These are phyloP conservation scores for Lycia hirtaria DNA, from an alignment of 2,888 invertebrate genomes.

Conservation along the genomic window DNA sequence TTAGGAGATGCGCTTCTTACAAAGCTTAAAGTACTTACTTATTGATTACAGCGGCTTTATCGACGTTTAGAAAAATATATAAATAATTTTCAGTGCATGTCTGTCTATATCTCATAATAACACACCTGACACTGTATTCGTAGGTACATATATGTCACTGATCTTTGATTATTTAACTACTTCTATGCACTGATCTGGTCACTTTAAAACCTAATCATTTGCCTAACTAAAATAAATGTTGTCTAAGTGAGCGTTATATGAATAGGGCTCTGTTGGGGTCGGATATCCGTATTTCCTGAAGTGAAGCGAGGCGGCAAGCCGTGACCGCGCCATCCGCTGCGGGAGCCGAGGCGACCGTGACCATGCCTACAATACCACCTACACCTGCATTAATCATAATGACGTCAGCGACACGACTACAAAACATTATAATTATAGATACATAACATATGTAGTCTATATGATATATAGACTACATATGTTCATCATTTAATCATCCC, in stretches of 20 bases:
- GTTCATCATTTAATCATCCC: too few relatives aligned
- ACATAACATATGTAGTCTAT: too few relatives aligned
- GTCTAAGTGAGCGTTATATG: conserved; percentile 29
- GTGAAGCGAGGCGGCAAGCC: conserved; percentile 66
- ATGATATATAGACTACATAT: too few relatives aligned
- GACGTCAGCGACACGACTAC: conserved; percentile 48
- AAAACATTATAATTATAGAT: not conserved
- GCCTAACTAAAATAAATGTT: conserved; percentile 11
- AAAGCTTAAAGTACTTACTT: not conserved
- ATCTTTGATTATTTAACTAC: too few relatives aligned
- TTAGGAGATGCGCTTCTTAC: not conserved
- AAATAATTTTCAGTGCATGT: too few relatives aligned
- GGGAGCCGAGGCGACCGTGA: conserved; percentile 60
- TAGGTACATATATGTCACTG: too few relatives aligned
- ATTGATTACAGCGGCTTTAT: not conserved
- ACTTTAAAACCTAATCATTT: too few relatives aligned
- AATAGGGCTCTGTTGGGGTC: conserved; percentile 52
- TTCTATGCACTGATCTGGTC: too few relatives aligned
- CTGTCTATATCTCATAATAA: too few relatives aligned
- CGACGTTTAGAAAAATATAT: too few relatives aligned
- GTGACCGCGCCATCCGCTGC: conserved; percentile 76
- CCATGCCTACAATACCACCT: conserved; percentile 46
- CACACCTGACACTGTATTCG: too few relatives aligned
- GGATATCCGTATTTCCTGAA: conserved; percentile 78
- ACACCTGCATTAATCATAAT: conserved; percentile 47